Conservation (phyloP, 2,888 invertebrate genomes). For the Pycnomerus fuliginosus region DNA sequence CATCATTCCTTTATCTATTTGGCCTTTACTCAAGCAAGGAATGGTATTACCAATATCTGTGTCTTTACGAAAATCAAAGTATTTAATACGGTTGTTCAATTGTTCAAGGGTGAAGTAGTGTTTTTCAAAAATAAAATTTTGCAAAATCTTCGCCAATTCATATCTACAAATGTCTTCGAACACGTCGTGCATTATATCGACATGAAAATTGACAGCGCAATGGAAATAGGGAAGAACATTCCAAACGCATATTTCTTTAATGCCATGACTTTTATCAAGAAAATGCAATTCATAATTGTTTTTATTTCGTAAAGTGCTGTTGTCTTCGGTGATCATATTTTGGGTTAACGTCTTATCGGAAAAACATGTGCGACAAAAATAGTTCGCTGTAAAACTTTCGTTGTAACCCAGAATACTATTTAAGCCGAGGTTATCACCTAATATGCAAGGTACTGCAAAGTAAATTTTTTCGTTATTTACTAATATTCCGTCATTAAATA, state of each 20-base stretch:
- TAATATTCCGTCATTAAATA: not conserved
- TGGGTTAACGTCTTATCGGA: not conserved
- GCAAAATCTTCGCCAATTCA: not conserved
- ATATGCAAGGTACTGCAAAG: not conserved
- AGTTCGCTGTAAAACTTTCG: not conserved
- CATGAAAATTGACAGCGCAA: not conserved
- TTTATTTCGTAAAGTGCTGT: not conserved
- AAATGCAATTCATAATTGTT: not conserved
- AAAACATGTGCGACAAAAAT: slow-evolving; percentile 1
- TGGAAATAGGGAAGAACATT: not conserved
- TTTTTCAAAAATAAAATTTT: not conserved
- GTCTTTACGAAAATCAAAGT: not conserved
- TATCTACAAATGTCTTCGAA: slow-evolving; percentile 1
- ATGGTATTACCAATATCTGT: not conserved
- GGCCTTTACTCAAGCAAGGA: not conserved
- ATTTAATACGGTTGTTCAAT: not conserved
- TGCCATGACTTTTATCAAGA: not conserved
- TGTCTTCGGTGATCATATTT: not conserved
- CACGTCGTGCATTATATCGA: slow-evolving; percentile 1
- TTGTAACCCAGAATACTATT: not conserved
- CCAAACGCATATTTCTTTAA: not conserved
- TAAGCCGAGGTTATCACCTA: not conserved
- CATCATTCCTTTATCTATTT: not conserved
- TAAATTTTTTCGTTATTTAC: not conserved
- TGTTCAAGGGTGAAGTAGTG: not conserved